Percentiles rank a stretch among this genome's conserved stretches.
phyloP scores from a whole-genome alignment of 2,888 invertebrate species.

The Criorhina ranunculi region DNA sequence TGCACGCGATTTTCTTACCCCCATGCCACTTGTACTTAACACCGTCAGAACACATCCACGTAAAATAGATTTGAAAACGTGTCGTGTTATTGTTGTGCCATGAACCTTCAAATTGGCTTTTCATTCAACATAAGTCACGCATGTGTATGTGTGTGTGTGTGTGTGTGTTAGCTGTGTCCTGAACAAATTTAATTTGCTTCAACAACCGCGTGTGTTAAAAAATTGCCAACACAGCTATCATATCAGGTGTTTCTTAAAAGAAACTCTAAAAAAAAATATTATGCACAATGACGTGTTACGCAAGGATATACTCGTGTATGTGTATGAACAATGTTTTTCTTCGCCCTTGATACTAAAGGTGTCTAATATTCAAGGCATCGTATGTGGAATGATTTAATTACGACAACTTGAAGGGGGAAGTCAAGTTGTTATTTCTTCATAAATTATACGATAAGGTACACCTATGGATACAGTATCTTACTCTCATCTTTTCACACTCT shows the following conservation, averaged over 20 bases:
- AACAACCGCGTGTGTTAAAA: constrained; percentile 37
- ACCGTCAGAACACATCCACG: constrained; percentile 14
- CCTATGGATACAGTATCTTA: constrained; percentile 15
- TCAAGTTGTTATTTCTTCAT: constrained; percentile 63
- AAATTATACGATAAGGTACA: constrained; percentile 54
- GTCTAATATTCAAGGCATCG: constrained; percentile 33
- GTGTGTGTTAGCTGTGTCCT: constrained; percentile 20
- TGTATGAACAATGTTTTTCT: background rate
- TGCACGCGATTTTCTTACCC: background rate
- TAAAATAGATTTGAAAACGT: constrained; percentile 38
- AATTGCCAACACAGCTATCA: constrained; percentile 23
- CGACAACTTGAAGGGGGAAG: constrained; percentile 54
- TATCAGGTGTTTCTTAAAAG: constrained; percentile 15
- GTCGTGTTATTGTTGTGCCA: constrained; percentile 47
- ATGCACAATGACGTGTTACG: constrained; percentile 44
- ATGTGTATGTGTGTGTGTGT: constrained; percentile 15
- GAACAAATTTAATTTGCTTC: constrained; percentile 54
- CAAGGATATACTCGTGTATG: constrained; percentile 2
- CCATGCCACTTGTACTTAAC: background rate
- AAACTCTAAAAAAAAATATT: constrained; percentile 24
- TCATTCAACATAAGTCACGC: constrained; percentile 50
- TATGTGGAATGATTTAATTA: constrained; percentile 66
- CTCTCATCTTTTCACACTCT: background rate
- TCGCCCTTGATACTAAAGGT: constrained; percentile 27
- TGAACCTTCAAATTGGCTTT: constrained; percentile 65